A percentile compares a stretch with the other conserved stretches of the same genome.
Conservation (phyloP, 2,113 vertebrate species). For the Mungos mungo region DNA sequence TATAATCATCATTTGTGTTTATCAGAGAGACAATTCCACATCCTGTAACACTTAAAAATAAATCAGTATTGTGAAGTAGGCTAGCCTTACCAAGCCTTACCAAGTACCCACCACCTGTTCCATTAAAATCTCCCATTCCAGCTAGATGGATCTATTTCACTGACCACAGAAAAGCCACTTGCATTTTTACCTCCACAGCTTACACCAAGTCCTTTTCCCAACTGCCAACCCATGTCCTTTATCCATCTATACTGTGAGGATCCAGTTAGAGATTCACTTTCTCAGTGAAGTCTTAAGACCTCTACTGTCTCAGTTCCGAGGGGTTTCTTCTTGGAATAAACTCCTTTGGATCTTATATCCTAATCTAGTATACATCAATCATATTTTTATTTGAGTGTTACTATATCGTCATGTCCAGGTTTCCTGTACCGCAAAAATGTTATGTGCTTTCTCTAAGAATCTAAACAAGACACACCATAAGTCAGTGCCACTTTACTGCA, state of each 20-base stretch:
- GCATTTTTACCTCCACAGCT: not conserved
- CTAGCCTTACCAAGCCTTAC: not conserved
- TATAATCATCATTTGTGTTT: constrained; percentile 6
- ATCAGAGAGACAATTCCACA: not conserved
- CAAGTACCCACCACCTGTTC: not conserved
- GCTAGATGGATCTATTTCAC: not conserved
- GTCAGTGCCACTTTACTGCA: not conserved
- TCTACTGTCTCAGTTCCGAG: not conserved
- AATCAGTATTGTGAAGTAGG: not conserved
- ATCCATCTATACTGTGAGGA: not conserved
- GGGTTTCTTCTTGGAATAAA: not conserved
- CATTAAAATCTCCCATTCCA: constrained; percentile 10
- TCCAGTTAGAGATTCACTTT: not conserved
- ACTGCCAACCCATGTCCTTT: not conserved
- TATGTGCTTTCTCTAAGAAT: not conserved
- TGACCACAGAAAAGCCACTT: not conserved
- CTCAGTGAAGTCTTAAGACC: not conserved
- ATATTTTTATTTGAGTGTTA: not conserved
- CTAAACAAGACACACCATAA: not conserved
- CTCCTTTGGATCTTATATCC: not conserved
- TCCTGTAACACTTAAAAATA: not conserved
- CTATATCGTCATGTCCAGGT: not conserved
- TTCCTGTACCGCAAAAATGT: not conserved
- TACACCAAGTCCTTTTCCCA: not conserved
- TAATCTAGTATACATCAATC: not conserved